Evolutionary conservation across 2,797 vertebrate genomes (phyloP).

Genomic region (Spheniscus humboldti): DNA sequence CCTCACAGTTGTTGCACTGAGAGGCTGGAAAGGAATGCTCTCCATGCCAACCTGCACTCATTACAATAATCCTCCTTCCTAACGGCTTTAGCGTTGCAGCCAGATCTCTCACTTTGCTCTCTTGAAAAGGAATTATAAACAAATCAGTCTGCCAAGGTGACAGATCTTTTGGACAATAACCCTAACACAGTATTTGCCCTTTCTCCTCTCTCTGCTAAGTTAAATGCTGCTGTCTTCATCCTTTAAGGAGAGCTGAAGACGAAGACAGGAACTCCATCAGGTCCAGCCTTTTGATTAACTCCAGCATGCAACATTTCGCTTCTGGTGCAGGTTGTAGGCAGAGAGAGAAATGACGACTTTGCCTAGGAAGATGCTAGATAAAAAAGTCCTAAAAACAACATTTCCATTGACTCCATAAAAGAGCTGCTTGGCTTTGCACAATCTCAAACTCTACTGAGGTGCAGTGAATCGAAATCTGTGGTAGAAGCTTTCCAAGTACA

Average conservation of each 20-base stretch:
- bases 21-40: neutral
- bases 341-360: neutral
- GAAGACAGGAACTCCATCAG: neutral
- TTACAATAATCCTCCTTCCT: neutral
- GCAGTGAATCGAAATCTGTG: conserved; percentile 16
- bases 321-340: neutral
- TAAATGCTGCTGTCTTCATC: neutral
- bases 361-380: conserved; percentile 1
- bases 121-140: neutral
- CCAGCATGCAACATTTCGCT: neutral
- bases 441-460: conserved; percentile 11
- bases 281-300: neutral
- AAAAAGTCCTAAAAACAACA: neutral
- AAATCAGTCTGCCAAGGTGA: neutral
- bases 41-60: neutral
- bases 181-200: neutral
- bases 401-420: conserved; percentile 15
- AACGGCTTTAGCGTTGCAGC: neutral
- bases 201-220: neutral
- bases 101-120: neutral
- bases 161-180: neutral
- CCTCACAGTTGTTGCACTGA: neutral
- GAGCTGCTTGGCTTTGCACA: conserved; percentile 28
- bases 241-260: neutral
- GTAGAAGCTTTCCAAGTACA: conserved; percentile 20